Conservation (phyloP, 2,113 vertebrate genomes). For the Prochilodus magdalenae region DNA sequence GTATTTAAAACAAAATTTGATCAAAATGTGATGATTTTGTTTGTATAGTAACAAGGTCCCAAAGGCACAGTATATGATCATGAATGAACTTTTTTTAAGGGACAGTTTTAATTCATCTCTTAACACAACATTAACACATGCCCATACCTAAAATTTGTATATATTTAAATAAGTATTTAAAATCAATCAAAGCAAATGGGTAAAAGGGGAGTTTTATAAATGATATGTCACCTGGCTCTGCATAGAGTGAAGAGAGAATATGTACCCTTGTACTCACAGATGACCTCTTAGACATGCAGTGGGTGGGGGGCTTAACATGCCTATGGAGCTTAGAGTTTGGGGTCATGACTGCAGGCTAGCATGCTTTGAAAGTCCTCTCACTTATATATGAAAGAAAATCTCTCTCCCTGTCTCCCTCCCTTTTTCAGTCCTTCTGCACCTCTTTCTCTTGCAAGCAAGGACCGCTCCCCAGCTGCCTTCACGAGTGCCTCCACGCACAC, state of each 20-base stretch:
- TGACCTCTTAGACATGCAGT: neutral
- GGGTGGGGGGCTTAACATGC: neutral
- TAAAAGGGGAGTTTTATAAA: too few relatives aligned
- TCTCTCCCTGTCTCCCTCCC: neutral
- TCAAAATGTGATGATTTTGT: too few relatives aligned
- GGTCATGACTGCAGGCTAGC: neutral
- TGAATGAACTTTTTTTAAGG: too few relatives aligned
- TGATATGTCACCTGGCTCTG: too few relatives aligned
- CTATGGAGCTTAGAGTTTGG: neutral
- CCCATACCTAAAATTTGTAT: too few relatives aligned
- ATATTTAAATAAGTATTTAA: too few relatives aligned
- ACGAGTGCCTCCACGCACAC: constrained; percentile 33
- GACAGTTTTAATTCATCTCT: too few relatives aligned
- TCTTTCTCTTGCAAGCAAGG: neutral
- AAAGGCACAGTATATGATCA: too few relatives aligned
- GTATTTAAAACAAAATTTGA: too few relatives aligned
- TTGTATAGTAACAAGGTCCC: too few relatives aligned
- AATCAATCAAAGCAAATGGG: too few relatives aligned
- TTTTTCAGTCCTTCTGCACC: neutral
- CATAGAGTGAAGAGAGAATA: neutral
- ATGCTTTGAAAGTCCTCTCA: neutral
- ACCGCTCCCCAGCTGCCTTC: constrained; percentile 13
- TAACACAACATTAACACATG: too few relatives aligned
- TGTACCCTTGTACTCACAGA: neutral
- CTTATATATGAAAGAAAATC: neutral